Conservation (phyloP, 2,888 invertebrate genomes). For the Diachrysia chrysitis region DNA sequence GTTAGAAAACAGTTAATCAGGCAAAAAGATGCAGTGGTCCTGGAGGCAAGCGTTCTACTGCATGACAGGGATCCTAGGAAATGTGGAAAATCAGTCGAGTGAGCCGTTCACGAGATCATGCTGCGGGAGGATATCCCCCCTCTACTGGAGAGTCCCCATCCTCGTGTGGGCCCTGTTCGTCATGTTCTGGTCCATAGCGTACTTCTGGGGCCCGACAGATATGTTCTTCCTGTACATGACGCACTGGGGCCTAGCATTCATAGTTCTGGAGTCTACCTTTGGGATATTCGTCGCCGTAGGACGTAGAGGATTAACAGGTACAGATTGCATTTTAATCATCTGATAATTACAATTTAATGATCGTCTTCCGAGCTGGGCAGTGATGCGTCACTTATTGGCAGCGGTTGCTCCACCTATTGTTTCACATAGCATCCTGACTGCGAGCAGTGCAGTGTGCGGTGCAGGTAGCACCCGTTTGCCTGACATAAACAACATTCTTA, state of each 20-base stretch:
- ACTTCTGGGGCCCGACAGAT: conserved; percentile 81
- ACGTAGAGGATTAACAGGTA: conserved; percentile 69
- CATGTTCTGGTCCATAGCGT: conserved; percentile 72
- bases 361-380: conserved; percentile 51
- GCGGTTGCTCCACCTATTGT: conserved; percentile 59
- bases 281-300: conserved; percentile 76
- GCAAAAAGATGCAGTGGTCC: conserved; percentile 68
- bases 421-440: conserved; percentile 63
- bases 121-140: conserved; percentile 71
- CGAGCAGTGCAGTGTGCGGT: conserved; percentile 5
- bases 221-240: conserved; percentile 89
- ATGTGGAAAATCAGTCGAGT: conserved; percentile 67
- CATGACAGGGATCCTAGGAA: conserved; percentile 70
- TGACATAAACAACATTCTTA: conserved; percentile 54
- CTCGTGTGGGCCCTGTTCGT: conserved; percentile 76
- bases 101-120: conserved; percentile 77
- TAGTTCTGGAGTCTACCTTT: conserved; percentile 77
- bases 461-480: conserved; percentile 18
- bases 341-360: conserved; percentile 47
- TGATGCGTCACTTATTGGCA: conserved; percentile 61
- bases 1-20: conserved; percentile 16
- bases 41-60: conserved; percentile 73
- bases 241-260: conserved; percentile 86
- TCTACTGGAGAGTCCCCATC: conserved; percentile 82
- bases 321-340: conserved; percentile 45